Percentiles rank a stretch among this genome's conserved stretches.
phyloP scores from a whole-genome alignment of 1,140 invertebrate genomes.

The Pentalonia nigronervosa region DNA sequence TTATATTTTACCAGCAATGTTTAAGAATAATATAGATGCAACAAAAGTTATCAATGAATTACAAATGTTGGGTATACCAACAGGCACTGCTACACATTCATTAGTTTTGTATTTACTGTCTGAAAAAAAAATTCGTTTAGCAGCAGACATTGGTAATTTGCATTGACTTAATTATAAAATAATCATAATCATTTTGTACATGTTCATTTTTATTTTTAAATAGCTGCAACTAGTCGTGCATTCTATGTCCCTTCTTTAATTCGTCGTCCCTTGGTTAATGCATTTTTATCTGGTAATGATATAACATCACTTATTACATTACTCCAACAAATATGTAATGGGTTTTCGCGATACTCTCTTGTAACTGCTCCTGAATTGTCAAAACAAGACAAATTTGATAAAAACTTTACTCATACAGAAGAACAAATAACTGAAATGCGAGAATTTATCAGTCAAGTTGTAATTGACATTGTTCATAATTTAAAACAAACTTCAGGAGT shows the following conservation, averaged over 20 bases:
- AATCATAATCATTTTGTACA: not conserved
- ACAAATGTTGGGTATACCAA: constrained; percentile 67
- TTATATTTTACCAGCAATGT: constrained; percentile 74
- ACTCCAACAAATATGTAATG: constrained; percentile 66
- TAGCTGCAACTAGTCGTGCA: constrained; percentile 58
- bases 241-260: constrained; percentile 68
- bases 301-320: constrained; percentile 68
- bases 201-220: constrained; percentile 26
- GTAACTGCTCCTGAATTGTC: not conserved
- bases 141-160: constrained; percentile 66
- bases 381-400: constrained; percentile 38
- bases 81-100: constrained; percentile 68
- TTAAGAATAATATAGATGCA: constrained; percentile 32
- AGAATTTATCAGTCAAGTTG: constrained; percentile 66
- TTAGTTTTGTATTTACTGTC: constrained; percentile 68
- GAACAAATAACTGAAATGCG: constrained; percentile 48
- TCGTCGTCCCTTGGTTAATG: constrained; percentile 67
- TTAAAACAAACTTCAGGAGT: constrained; percentile 52
- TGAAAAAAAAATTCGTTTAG: constrained; percentile 67
- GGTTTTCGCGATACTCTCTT: constrained; percentile 59
- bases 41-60: constrained; percentile 67
- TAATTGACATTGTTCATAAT: constrained; percentile 65
- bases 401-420: not conserved
- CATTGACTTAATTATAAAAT: not conserved
- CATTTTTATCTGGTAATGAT: constrained; percentile 69